Base-by-base conservation (phyloP, 1,140 invertebrate genomes). In the Zaprionus africanus region DNA sequence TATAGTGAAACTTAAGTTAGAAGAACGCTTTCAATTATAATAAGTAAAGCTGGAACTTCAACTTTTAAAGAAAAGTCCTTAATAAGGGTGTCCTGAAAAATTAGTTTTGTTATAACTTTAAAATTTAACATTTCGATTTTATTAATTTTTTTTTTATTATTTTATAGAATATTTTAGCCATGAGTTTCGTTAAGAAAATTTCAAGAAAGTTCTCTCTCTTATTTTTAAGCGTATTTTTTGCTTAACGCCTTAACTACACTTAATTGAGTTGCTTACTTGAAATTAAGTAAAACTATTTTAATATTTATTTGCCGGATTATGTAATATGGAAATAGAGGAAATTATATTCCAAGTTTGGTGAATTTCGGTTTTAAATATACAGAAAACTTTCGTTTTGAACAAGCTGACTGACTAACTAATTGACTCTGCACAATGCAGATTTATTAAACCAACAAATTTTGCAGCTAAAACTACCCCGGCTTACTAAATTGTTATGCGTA, bases 341-440 rank as follows among this genome's bases (percentile, higher is more conserved):
- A 17, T 7, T 43, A 43, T 15, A 7, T 6, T n/a, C 5, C n/a
- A 9, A 43, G 0, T 2, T 43, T 43, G 0, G 3, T 17, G 6
- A 3, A 3, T 46, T 2, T 46, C 4, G 11, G 6, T 11, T 17
- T 6, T 46, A 17, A 17, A 46, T 3, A 4, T 46, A 9, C 2
- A 17, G 17, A 46, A 7, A 46, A 9, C 6, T 46, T 7, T 46
- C 5, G 2, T 2, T 17, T 46, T 17, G 17, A 46, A 17, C n/a
- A 7, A 2, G 15, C 2, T 17, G n/a, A 0, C n/a, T 2, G n/a
- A 6, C 0, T 43, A 17, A n/a, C 1, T 9, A 7, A 31, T 9
- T 31, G 7, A 7, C 7, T 31, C 6, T 9, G 28, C 0, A 28
- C 6, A 28, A 28, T 28, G 7, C 6, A 28, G 26, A 28, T 31